Evolutionary conservation across 2,888 invertebrate genomes (phyloP), one percentile per base, ranked within the genome.

Genomic region (Eupithecia pulchellata): DNA sequence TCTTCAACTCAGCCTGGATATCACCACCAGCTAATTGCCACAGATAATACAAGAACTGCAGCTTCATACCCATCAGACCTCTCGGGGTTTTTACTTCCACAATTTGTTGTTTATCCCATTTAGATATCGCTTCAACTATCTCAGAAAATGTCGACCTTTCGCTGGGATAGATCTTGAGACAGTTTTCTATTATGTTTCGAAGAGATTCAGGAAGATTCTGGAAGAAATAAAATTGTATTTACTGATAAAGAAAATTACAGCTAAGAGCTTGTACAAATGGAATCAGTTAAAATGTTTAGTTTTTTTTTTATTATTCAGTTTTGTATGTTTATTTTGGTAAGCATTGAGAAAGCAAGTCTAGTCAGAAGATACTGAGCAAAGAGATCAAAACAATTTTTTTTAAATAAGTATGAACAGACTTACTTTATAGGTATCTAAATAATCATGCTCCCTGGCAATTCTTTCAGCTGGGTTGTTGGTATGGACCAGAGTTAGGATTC

Each of bases 1-100:
- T 98, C 84, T 98, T 98, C 39, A 99, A 93, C 86, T 98, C 98
- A 0, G 96, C 95, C 75, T 98, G 97, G 67, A 99, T 97, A 91
- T 99, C 99, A 0, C 99, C 99, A 1, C 99, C 99, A 25, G 99
- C 98, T 69, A 99, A 87, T 86, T 98, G 97, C 99, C 99, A 99
- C 91, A 99, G 96, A 86, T 98, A 97, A 87, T 99, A 99, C 32
- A 99, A 95, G 84, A 98, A 98, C 75, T 97, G 96, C 76, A 99
- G 92, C 14, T 96, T 95, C 75, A 94, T 93, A 0, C 93, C 93
- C 79, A 95, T 82, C 3, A 96, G 81, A 60, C 92, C 84, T 70
- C 88, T 78, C 60, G 86, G 94, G 68, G 95, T 92, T 77, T 95
- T 90, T 6, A 86, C 84, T 66, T 93, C 91, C 6, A 89, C 84